Evolutionary conservation across 35 echinoderm and acorn worm genomes (phyloP).

Genomic region (Anneissia japonica): DNA sequence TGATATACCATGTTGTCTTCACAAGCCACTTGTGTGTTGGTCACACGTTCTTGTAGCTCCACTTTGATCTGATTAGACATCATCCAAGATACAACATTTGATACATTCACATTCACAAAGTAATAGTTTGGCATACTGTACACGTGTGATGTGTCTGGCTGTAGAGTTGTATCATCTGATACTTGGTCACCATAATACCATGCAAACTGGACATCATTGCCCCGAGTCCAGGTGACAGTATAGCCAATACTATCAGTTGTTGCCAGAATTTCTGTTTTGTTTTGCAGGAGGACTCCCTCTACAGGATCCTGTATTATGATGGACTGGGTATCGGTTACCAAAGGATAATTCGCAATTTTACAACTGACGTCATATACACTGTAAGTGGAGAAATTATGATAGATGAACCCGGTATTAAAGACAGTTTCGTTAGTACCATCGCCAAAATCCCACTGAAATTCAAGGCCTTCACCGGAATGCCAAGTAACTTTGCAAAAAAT

Average conservation of each 20-base stretch:
- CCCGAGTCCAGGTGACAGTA: constrained; percentile 46
- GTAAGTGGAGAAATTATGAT: constrained; percentile 48
- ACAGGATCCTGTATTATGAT: constrained; percentile 74
- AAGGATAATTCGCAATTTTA: constrained; percentile 37
- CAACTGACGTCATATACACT: constrained; percentile 43
- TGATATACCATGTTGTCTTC: constrained; percentile 27
- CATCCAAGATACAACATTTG: constrained; percentile 80
- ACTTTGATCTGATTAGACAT: constrained; percentile 35
- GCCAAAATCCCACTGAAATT: constrained; percentile 69
- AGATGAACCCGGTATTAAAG: constrained; percentile 17
- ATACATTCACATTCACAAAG: constrained; percentile 60
- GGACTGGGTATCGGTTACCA: constrained; percentile 30
- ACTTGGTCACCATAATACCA: constrained; percentile 64
- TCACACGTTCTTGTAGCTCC: constrained; percentile 60
- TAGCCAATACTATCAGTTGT: constrained; percentile 48
- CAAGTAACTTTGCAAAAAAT: constrained; percentile 61
- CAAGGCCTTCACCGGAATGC: constrained; percentile 55
- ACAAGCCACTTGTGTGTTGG: constrained; percentile 17
- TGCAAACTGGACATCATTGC: constrained; percentile 60
- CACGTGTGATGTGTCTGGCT: constrained; percentile 28
- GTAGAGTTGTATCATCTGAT: constrained; percentile 6
- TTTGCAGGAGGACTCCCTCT: constrained; percentile 49
- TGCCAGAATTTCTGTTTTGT: constrained; percentile 61
- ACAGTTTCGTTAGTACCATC: constrained; percentile 36
- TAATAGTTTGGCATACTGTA: constrained; percentile 40